These are phyloP conservation scores for Aix galericulata DNA, from an alignment of 2,113 vertebrate species.

Conservation along the genomic window DNA sequence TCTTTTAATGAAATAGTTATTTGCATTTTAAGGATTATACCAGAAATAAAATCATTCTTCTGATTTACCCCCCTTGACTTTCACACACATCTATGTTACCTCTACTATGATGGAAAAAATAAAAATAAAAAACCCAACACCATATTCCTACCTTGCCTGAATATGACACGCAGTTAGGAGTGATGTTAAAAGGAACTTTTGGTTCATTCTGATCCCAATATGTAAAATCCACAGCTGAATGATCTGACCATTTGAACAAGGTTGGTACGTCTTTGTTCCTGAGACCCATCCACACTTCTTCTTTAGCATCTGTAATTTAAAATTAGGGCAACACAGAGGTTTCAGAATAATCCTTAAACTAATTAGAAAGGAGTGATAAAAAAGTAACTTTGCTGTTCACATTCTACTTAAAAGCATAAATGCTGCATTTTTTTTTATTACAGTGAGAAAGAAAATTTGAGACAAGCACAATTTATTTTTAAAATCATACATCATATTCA, in stretches of 20 bases:
- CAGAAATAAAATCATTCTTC: not conserved
- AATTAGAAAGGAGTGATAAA: not conserved
- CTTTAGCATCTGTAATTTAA: constrained; percentile 71
- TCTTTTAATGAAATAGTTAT: not conserved
- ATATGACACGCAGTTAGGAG: constrained; percentile 86
- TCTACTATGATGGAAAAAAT: not conserved
- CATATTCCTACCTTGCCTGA: constrained; percentile 81
- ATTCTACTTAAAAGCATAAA: not conserved
- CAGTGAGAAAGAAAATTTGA: not conserved
- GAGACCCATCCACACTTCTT: constrained; percentile 88
- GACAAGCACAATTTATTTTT: not conserved
- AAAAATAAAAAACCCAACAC: fast-evolving
- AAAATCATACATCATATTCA: not conserved
- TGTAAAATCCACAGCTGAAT: constrained; percentile 81
- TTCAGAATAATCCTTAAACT: not conserved
- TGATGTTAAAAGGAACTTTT: constrained; percentile 72
- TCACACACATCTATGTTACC: not conserved
- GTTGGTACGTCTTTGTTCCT: constrained; percentile 69
- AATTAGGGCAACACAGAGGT: not conserved
- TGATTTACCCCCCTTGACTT: not conserved
- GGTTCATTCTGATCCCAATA: constrained; percentile 90
- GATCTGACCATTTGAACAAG: constrained; percentile 87
- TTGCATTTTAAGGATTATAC: not conserved
- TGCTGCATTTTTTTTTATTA: not conserved
- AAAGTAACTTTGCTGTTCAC: not conserved